Evolutionary conservation across 2,797 vertebrate genomes (phyloP).

Genomic region (Alfaro cultratus): DNA sequence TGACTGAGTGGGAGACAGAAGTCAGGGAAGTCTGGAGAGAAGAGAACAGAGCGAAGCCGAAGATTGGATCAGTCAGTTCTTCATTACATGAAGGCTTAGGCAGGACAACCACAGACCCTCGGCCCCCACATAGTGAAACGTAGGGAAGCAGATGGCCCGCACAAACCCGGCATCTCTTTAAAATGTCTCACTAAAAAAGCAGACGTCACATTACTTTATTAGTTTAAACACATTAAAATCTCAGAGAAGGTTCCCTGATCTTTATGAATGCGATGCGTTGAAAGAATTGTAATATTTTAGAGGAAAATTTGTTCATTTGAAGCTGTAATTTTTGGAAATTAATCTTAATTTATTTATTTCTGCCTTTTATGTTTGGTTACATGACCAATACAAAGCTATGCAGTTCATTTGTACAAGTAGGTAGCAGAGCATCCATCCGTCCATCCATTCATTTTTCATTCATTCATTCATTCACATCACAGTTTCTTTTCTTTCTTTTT

Average conservation of each 20-base stretch:
- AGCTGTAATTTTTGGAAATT: background rate
- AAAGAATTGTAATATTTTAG: background rate
- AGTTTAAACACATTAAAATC: background rate
- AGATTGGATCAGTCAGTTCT: background rate
- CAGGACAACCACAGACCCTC: conserved; percentile 5
- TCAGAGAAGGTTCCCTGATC: background rate
- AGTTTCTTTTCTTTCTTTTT: too few species aligned
- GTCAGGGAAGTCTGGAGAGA: conserved; percentile 16
- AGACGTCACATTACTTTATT: background rate
- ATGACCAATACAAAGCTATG: background rate
- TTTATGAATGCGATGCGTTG: background rate
- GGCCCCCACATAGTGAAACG: conserved; percentile 19
- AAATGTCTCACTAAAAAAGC: background rate
- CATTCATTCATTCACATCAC: too few species aligned
- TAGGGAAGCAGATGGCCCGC: conserved; percentile 32
- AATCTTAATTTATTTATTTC: background rate
- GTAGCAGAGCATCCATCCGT: background rate
- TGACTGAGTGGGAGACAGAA: conserved; percentile 50
- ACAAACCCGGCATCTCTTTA: conserved; percentile 11
- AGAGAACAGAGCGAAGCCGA: conserved; percentile 16
- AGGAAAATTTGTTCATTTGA: background rate
- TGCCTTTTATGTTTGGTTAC: background rate
- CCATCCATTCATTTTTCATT: background rate
- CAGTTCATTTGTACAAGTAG: background rate
- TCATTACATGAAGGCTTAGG: background rate